Conservation (phyloP, 2,797 vertebrate species). For the Danio albolineatus region DNA sequence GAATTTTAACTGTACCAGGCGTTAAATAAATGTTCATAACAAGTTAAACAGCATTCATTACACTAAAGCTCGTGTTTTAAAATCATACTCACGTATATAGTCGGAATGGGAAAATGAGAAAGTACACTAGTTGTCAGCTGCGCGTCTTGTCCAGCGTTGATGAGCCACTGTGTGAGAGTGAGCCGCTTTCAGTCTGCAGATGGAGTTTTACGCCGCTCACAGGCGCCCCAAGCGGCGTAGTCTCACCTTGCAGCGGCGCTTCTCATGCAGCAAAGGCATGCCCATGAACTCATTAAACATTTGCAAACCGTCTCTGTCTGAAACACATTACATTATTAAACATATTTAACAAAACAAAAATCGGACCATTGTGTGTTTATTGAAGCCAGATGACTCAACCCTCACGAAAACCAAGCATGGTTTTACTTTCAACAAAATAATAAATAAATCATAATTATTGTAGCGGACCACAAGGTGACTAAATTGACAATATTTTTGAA, state of each 20-base stretch:
- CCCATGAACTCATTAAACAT: background rate
- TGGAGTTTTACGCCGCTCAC: background rate
- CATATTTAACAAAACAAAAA: background rate
- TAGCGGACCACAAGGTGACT: no score
- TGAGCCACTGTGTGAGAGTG: background rate
- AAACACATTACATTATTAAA: background rate
- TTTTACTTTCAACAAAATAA: no score
- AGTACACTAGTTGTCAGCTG: slow-evolving; percentile 28
- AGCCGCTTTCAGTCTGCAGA: background rate
- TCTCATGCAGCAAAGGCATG: background rate
- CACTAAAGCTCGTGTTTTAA: background rate
- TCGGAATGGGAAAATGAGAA: background rate
- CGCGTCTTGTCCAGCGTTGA: slow-evolving; percentile 16
- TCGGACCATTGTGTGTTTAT: background rate
- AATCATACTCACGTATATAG: slow-evolving; percentile 19
- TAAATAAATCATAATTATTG: no score
- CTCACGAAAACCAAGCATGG: no score
- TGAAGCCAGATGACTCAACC: background rate
- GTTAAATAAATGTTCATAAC: background rate
- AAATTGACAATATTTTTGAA: no score
- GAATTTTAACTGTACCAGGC: no score
- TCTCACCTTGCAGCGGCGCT: background rate
- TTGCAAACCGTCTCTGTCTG: background rate
- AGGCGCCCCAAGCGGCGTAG: slow-evolving; percentile 60
- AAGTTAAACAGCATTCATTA: background rate